These are phyloP conservation scores for Nomada ruficornis DNA, from an alignment of 2,888 invertebrate species.

Conservation along the genomic window DNA sequence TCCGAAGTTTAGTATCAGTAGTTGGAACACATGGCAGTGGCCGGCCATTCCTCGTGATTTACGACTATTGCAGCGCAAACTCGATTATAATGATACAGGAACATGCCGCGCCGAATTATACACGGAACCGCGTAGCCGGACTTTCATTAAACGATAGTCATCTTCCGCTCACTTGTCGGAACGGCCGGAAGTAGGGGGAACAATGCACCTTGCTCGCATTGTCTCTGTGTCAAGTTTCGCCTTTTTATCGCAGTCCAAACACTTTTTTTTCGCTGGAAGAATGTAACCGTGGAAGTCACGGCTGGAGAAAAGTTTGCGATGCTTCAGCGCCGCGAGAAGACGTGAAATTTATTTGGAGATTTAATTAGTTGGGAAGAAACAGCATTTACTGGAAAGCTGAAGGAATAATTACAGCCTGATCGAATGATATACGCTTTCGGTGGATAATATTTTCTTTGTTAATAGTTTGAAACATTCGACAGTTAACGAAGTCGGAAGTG, in stretches of 20 bases:
- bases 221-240: constrained; percentile 1
- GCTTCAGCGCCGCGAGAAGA: neutral
- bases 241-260: constrained; percentile 33
- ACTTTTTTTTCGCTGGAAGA: neutral
- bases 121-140: constrained; percentile 50
- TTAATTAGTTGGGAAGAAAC: constrained; percentile 10
- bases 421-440: neutral
- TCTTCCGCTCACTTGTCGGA: constrained; percentile 47
- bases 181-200: constrained; percentile 19
- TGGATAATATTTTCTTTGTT: too few species aligned
- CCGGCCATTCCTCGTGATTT: constrained; percentile 73
- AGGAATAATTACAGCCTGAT: too few species aligned
- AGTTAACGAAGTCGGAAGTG: too few species aligned
- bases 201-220: constrained; percentile 29
- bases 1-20: constrained; percentile 32
- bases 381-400: neutral
- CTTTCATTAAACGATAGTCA: constrained; percentile 72
- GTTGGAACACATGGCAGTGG: constrained; percentile 64
- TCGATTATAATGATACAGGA: constrained; percentile 77
- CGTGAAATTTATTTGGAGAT: constrained; percentile 6
- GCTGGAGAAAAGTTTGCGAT: neutral
- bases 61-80: constrained; percentile 74
- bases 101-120: constrained; percentile 70
- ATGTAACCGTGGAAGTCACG: neutral
- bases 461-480: too few species aligned